Conservation (phyloP, 2,888 invertebrate species). For the Antheraea yamamai region DNA sequence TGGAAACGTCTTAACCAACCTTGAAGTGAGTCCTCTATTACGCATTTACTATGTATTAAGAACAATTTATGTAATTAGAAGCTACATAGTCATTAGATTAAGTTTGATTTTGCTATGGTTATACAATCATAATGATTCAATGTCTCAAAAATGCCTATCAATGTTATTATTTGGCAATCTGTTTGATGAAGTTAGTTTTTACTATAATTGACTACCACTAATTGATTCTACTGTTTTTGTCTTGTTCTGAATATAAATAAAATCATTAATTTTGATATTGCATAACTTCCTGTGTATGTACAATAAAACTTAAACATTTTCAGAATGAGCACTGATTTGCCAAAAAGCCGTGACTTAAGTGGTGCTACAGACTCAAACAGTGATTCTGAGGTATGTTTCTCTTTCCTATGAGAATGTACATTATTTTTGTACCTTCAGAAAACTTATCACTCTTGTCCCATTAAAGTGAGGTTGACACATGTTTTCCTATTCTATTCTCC, state of each 20-base stretch:
- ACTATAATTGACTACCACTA: background rate
- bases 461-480: too few species aligned
- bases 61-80: constrained; percentile 7
- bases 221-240: background rate
- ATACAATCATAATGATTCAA: background rate
- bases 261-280: background rate
- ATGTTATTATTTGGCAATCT: constrained; percentile 4
- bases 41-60: constrained; percentile 27
- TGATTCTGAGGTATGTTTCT: constrained; percentile 76
- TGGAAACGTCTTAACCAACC: constrained; percentile 80
- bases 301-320: constrained; percentile 35
- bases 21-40: constrained; percentile 70
- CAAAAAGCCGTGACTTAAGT: constrained; percentile 78
- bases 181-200: background rate
- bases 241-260: background rate
- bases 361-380: constrained; percentile 83
- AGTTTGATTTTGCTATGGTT: background rate
- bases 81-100: background rate
- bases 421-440: background rate
- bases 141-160: background rate
- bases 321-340: constrained; percentile 81
- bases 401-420: too few species aligned
- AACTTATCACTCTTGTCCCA: background rate
- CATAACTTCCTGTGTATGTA: constrained; percentile 1
- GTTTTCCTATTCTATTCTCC: too few species aligned